Percentiles rank a stretch among this genome's conserved stretches.
These are phyloP conservation scores for Pyrocoelia pectoralis DNA, from an alignment of 2,888 invertebrate species.

Conservation along the genomic window DNA sequence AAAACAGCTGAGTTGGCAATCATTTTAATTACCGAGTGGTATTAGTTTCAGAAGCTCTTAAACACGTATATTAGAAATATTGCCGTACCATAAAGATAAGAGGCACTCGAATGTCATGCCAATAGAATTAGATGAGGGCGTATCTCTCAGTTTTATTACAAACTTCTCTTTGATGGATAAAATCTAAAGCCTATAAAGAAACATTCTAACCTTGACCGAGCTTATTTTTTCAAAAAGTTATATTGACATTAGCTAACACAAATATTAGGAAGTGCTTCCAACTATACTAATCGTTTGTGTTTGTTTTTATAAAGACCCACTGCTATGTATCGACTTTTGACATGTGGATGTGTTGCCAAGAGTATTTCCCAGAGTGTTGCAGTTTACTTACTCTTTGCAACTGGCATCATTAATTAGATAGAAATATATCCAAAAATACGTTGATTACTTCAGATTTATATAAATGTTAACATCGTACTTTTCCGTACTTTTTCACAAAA, in stretches of 20 bases:
- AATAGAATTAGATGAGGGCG: neutral
- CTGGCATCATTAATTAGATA: constrained; percentile 6
- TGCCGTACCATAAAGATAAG: neutral
- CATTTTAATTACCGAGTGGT: neutral
- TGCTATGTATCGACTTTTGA: constrained; percentile 6
- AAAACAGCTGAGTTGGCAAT: neutral
- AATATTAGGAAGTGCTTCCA: constrained; percentile 12
- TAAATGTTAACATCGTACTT: neutral
- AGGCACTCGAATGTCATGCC: neutral
- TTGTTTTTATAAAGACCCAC: constrained; percentile 5
- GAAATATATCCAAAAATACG: neutral
- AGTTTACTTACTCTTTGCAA: neutral
- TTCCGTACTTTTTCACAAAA: neutral
- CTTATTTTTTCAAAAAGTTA: neutral
- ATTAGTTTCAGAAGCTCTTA: neutral
- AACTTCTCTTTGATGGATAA: no score
- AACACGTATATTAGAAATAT: neutral
- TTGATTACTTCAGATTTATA: neutral
- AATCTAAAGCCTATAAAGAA: neutral
- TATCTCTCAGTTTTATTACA: neutral
- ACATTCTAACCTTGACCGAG: constrained; percentile 5
- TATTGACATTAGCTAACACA: neutral
- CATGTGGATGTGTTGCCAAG: constrained; percentile 1
- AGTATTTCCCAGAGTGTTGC: constrained; percentile 8
- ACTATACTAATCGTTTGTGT: neutral